phyloP scores from a whole-genome alignment of 1,140 invertebrate genomes.

The Zophobas atratus region DNA sequence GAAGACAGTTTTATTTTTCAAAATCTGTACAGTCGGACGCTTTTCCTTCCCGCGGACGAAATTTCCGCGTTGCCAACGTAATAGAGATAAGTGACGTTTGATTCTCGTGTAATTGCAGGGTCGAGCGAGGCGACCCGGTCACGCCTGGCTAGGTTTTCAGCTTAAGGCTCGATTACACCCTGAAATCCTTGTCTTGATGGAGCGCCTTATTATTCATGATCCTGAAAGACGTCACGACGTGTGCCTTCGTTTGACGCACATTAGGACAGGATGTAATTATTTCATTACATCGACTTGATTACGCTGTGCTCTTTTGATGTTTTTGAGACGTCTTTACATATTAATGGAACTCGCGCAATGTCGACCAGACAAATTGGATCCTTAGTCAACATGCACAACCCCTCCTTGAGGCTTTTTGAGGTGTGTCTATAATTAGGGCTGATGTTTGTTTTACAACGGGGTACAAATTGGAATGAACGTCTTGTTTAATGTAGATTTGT shows the following conservation, averaged over 20 bases:
- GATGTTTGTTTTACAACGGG: constrained; percentile 1
- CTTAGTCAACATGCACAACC: constrained; percentile 13
- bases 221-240: constrained; percentile 24
- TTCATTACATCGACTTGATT: constrained; percentile 34
- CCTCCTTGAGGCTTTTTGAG: background rate
- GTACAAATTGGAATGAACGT: background rate
- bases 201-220: constrained; percentile 32
- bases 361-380: constrained; percentile 17
- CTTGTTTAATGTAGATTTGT: background rate
- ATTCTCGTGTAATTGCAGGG: constrained; percentile 23
- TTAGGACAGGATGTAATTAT: constrained; percentile 36
- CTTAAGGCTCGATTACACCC: constrained; percentile 34
- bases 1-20: no score
- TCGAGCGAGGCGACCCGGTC: constrained; percentile 18
- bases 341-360: constrained; percentile 12
- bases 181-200: constrained; percentile 15
- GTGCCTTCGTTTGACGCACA: constrained; percentile 32
- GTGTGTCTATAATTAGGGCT: constrained; percentile 24
- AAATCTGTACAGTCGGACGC: no score
- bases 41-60: background rate
- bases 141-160: constrained; percentile 21
- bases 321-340: constrained; percentile 39
- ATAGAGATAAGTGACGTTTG: constrained; percentile 35
- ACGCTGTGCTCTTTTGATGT: constrained; percentile 38
- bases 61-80: constrained; percentile 25